A percentile compares a stretch with the other conserved stretches of the same genome.
phyloP scores from a whole-genome alignment of 2,797 vertebrate genomes.

The Manis crassicaudata region DNA sequence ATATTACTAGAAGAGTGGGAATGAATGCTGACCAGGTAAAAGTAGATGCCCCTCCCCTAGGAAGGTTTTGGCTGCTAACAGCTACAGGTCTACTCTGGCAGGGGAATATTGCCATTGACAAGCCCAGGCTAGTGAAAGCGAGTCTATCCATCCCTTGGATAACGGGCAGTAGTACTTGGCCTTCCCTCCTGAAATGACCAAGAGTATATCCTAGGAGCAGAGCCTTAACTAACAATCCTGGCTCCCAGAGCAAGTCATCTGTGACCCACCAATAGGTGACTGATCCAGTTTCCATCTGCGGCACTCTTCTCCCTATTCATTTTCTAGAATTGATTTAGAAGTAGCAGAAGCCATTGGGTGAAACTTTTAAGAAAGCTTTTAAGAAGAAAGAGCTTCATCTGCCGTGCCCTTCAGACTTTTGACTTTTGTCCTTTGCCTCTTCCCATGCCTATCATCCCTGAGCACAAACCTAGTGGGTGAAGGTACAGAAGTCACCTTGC shows the following conservation, averaged over 20 bases:
- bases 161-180: not conserved
- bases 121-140: not conserved
- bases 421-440: not conserved
- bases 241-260: not conserved
- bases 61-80: not conserved
- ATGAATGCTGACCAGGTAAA: not conserved
- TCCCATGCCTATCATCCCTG: not conserved
- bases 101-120: not conserved
- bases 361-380: not conserved
- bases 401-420: not conserved
- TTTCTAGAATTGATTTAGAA: not conserved
- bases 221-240: not conserved
- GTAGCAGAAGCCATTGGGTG: not conserved
- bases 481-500: not conserved
- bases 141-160: not conserved
- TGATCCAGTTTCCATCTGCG: not conserved
- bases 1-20: not conserved
- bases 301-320: not conserved
- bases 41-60: not conserved
- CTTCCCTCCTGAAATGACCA: not conserved
- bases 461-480: not conserved
- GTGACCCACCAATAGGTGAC: not conserved
- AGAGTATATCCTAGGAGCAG: not conserved
- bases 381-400: not conserved
- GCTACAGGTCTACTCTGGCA: not conserved